Base-by-base conservation (phyloP, 92 coral and sea anemone species). In the Zoanthus gigantus region DNA sequence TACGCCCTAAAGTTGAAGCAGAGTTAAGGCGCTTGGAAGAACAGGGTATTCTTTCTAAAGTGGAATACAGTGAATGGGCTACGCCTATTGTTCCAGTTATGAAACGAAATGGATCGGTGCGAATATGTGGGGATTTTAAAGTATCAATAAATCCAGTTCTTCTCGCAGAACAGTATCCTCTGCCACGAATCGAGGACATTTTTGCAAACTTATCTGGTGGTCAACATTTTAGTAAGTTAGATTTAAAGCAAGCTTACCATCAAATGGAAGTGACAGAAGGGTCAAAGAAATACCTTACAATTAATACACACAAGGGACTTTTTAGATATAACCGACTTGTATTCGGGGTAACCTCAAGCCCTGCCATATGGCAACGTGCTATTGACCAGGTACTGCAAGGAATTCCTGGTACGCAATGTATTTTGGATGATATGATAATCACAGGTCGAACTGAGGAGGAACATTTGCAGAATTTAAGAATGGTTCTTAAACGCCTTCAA, bases 301-400 rank as follows among this genome's bases (percentile, higher is more conserved):
- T 93, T 31, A 86, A 83, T 31, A 91, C 96, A 2, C 94, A 77
- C 86, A 94, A 86, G 83, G 96, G 94, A 0, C 89, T 88, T 5
- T 93, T 76, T 67, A 83, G 78, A 65, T 91, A 93, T 67, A 90
- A 92, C 61, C 85, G 91, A 31, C 81, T 90, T 18, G 95, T 93
- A 58, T 90, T 88, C 46, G 90, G 95, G 8, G 73, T 90, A 47
- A 90, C 90, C 10, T 88, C 92, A 47, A 86, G 82, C 86, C 92
- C 86, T 78, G 95, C 93, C 3, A 90, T 84, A 48, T 88, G 92
- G 93, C 96, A 88, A 73, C 91, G 90, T 9, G 71, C 91, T 8
- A 93, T 85, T 32, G 93, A 90, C 66, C 96, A 90, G 86, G 79
- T 91, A 58, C 77, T 90, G 52, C 42, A 37, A 37, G 42, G 42